Evolutionary conservation across 2,797 vertebrate species (phyloP).

Genomic region (Halcyon smyrnensis): DNA sequence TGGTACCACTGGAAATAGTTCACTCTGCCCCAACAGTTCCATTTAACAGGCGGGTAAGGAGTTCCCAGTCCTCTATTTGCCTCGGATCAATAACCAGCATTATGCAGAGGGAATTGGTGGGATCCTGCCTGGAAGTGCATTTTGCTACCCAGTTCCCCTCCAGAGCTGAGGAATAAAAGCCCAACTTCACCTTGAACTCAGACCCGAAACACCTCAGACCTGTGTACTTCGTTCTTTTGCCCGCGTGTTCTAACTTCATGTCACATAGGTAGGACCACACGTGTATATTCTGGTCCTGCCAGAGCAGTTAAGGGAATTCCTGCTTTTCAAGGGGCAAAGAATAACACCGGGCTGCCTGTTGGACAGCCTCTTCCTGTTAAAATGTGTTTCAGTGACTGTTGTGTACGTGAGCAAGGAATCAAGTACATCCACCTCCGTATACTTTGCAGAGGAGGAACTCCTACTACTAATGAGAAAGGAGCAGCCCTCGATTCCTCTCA

Average conservation of each 20-base stretch:
- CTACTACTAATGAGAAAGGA: background rate
- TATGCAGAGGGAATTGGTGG: rapidly evolving
- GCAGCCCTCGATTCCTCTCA: background rate
- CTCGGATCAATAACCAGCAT: background rate
- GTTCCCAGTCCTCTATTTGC: rapidly evolving
- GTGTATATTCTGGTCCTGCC: background rate
- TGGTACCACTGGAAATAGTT: background rate
- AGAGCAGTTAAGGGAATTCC: background rate
- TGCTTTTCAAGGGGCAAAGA: background rate
- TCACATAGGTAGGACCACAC: rapidly evolving
- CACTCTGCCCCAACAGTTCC: no score
- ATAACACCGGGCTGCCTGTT: rapidly evolving
- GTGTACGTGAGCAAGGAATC: background rate
- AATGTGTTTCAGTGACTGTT: background rate
- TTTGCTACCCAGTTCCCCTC: background rate
- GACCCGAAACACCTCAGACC: rapidly evolving
- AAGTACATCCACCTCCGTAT: background rate
- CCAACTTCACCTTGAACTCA: background rate
- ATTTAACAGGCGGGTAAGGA: rapidly evolving
- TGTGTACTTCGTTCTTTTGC: background rate
- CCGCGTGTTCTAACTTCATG: background rate
- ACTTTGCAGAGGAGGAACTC: background rate
- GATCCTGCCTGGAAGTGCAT: background rate
- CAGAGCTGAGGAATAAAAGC: background rate
- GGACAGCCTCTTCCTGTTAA: background rate